phyloP scores from a whole-genome alignment of 2,113 vertebrate genomes.

The Fregata magnificens region DNA sequence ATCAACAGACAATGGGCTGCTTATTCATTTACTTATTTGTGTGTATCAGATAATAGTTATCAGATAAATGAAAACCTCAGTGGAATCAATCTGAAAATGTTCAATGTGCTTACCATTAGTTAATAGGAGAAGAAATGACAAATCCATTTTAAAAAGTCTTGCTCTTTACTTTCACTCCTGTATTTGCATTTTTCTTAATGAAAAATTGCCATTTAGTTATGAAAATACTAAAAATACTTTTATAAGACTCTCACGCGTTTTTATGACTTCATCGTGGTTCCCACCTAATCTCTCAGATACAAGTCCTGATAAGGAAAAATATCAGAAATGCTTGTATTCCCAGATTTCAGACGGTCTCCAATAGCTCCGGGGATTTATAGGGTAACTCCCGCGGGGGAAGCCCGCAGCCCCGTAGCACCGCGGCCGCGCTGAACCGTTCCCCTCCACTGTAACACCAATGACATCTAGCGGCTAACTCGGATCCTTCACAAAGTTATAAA shows the following conservation, averaged over 20 bases:
- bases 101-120: not conserved
- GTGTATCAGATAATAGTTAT: not conserved
- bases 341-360: rapidly evolving
- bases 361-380: rapidly evolving
- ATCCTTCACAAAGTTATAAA: rapidly evolving
- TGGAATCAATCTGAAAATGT: not conserved
- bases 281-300: not conserved
- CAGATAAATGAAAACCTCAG: not conserved
- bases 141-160: not conserved
- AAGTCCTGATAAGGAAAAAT: not conserved
- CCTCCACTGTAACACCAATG: not conserved
- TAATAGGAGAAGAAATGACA: not conserved
- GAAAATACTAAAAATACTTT: not conserved
- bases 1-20: not conserved
- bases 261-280: not conserved
- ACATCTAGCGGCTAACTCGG: not conserved
- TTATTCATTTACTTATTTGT: not conserved
- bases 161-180: not conserved
- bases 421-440: rapidly evolving
- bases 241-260: rapidly evolving
- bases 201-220: not conserved
- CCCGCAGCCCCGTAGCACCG: too few species aligned
- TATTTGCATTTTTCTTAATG: not conserved
- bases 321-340: not conserved
- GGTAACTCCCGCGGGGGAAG: rapidly evolving